phyloP scores from a whole-genome alignment of 2,888 invertebrate species.

The Hesperia comma region DNA sequence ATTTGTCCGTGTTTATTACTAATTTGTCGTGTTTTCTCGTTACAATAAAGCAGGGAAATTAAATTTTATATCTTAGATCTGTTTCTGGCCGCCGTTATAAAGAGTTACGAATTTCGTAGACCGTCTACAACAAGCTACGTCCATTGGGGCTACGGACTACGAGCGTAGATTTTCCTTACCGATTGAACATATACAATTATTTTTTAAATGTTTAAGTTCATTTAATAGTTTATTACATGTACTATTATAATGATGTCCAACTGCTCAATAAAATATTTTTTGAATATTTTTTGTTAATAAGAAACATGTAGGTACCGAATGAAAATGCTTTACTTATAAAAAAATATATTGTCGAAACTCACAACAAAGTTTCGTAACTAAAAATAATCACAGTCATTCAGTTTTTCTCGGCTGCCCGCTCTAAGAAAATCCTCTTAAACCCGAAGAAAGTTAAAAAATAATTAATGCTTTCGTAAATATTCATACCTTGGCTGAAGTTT shows the following conservation, averaged over 20 bases:
- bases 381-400: slow-evolving; percentile 65
- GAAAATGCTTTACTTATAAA: slow-evolving; percentile 38
- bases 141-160: slow-evolving; percentile 40
- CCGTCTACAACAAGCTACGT: slow-evolving; percentile 53
- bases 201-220: no score
- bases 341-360: slow-evolving; percentile 45
- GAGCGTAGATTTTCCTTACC: slow-evolving; percentile 15
- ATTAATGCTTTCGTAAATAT: slow-evolving; percentile 85
- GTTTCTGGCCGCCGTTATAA: slow-evolving; percentile 42
- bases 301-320: slow-evolving; percentile 9
- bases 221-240: no score
- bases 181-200: not conserved
- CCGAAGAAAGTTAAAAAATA: slow-evolving; percentile 83
- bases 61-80: slow-evolving; percentile 64
- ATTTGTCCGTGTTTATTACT: slow-evolving; percentile 77
- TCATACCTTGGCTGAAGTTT: slow-evolving; percentile 81
- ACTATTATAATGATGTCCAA: no score
- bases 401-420: slow-evolving; percentile 63
- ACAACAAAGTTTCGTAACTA: slow-evolving; percentile 51
- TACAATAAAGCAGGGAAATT: slow-evolving; percentile 68
- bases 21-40: slow-evolving; percentile 79
- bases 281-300: slow-evolving; percentile 6
- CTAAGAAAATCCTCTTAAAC: slow-evolving; percentile 78
- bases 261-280: no score
- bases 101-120: slow-evolving; percentile 53